These are phyloP conservation scores for Bufotes viridis DNA, from an alignment of 2,797 vertebrate genomes.

Conservation along the genomic window DNA sequence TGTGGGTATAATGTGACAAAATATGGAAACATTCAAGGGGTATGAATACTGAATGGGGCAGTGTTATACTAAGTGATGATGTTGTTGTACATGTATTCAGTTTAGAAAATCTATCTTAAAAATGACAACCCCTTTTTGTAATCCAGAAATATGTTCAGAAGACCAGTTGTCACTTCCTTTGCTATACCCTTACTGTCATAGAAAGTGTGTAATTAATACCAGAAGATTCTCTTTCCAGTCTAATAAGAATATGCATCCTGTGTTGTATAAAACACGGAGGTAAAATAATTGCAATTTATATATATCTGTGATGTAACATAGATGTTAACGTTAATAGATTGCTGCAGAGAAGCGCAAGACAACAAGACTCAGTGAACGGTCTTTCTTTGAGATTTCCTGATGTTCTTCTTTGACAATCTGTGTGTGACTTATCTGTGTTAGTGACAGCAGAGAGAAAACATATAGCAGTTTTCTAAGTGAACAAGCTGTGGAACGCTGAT, in stretches of 20 bases:
- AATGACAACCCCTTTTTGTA: neutral
- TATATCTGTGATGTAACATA: neutral
- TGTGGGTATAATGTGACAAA: no score
- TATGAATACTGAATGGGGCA: neutral
- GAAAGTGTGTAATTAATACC: neutral
- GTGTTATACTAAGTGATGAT: neutral
- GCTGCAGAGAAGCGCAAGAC: neutral
- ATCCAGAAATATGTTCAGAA: neutral
- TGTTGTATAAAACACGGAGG: neutral
- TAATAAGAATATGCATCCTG: neutral
- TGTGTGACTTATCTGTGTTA: constrained; percentile 59
- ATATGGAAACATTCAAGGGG: no score
- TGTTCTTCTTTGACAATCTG: constrained; percentile 38
- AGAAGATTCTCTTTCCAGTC: neutral
- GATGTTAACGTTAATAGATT: neutral
- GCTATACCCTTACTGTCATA: neutral
- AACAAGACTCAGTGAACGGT: neutral
- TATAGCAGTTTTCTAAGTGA: constrained; percentile 62
- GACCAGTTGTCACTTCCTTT: neutral
- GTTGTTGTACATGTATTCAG: neutral
- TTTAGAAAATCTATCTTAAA: neutral
- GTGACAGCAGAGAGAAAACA: constrained; percentile 59
- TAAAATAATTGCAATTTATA: neutral
- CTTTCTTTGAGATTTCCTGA: constrained; percentile 30
- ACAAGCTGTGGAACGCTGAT: constrained; percentile 61